Evolutionary conservation across 2,888 invertebrate species (phyloP).

Genomic region (Mythimna loreyi): DNA sequence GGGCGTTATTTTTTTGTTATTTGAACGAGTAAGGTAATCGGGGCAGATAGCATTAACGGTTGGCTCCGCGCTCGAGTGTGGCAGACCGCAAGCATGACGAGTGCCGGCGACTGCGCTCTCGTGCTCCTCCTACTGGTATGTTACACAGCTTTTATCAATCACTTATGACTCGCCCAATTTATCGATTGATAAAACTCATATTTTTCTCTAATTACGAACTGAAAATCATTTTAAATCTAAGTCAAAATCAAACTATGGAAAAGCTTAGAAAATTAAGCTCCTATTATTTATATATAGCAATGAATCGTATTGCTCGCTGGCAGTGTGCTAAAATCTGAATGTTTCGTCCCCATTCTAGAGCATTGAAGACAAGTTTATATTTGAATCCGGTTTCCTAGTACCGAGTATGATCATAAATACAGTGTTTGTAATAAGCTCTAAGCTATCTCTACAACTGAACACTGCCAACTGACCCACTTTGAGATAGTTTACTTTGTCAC

Average conservation of each 20-base stretch:
- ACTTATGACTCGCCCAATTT: constrained; percentile 11
- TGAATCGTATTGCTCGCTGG: constrained; percentile 37
- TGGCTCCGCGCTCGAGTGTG: constrained; percentile 90
- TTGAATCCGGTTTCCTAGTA: constrained; percentile 64
- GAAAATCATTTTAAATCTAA: neutral
- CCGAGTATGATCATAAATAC: constrained; percentile 64
- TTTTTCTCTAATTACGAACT: constrained; percentile 1
- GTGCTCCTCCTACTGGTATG: constrained; percentile 85
- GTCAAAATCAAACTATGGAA: neutral
- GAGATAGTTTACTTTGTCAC: constrained; percentile 46
- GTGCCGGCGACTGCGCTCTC: constrained; percentile 85
- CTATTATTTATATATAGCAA: constrained; percentile 44
- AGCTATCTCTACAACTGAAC: constrained; percentile 55
- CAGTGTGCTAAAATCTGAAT: constrained; percentile 54
- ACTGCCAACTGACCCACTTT: constrained; percentile 59
- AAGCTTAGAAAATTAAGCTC: constrained; percentile 26
- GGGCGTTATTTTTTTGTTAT: constrained; percentile 79
- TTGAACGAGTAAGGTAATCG: constrained; percentile 87
- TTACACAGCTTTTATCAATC: constrained; percentile 52
- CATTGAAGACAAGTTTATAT: constrained; percentile 63
- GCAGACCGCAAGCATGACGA: constrained; percentile 90
- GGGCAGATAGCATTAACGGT: constrained; percentile 91
- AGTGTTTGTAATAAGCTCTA: constrained; percentile 64
- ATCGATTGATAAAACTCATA: neutral
- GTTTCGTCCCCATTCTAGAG: constrained; percentile 60